Conservation (phyloP, 2,888 invertebrate species). For the Mesorhabditis spiculigera region DNA sequence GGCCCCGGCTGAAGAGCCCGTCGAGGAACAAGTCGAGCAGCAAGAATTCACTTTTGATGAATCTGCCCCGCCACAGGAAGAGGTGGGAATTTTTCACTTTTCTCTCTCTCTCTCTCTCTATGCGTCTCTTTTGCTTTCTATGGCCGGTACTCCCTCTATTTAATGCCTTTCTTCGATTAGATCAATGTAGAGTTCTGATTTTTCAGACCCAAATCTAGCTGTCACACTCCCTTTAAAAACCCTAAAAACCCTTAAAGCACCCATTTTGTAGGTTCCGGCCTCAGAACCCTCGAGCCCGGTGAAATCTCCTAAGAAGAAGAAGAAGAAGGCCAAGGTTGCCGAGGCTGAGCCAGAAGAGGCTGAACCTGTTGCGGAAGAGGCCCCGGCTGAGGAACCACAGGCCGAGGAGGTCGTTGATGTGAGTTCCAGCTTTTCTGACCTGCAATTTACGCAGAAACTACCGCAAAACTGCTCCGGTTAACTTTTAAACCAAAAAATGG, state of each 20-base stretch:
- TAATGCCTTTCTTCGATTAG: too few species aligned
- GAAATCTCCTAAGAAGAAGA: constrained; percentile 8
- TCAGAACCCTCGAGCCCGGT: background rate
- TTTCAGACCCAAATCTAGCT: too few species aligned
- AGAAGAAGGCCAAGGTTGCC: constrained; percentile 7
- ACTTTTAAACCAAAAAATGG: too few species aligned
- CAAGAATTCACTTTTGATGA: constrained; percentile 1
- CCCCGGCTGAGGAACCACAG: constrained; percentile 6
- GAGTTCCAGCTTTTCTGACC: background rate
- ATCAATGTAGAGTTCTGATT: too few species aligned
- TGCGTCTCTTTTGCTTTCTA: too few species aligned
- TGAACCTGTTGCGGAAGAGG: constrained; percentile 17
- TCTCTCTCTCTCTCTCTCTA: background rate
- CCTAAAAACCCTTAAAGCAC: too few species aligned
- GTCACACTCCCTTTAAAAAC: too few species aligned
- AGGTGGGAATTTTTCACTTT: background rate
- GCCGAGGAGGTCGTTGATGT: constrained; percentile 2
- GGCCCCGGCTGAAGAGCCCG: background rate
- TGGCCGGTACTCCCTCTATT: too few species aligned
- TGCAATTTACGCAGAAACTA: too few species aligned
- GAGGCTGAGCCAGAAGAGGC: constrained; percentile 22
- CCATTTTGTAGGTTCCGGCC: background rate
- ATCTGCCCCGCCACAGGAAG: background rate
- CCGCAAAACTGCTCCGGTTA: too few species aligned
- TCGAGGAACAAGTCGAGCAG: background rate